A percentile compares a stretch with the other conserved stretches of the same genome.
Evolutionary conservation across 2,113 vertebrate genomes (phyloP).

Genomic region (Ia io): DNA sequence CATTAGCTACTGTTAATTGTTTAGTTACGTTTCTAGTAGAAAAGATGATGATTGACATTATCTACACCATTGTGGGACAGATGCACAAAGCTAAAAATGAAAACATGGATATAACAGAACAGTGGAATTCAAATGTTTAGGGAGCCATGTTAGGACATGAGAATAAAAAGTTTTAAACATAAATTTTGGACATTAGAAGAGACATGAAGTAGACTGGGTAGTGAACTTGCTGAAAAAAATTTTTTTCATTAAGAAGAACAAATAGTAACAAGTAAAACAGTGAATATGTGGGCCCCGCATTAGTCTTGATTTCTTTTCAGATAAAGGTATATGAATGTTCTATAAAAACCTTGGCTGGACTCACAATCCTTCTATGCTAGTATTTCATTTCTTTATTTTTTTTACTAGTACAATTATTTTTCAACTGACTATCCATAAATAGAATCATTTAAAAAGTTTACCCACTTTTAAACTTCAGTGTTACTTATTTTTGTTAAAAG

Average conservation of each 20-base stretch:
- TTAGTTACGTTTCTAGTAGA: neutral
- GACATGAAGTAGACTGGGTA: neutral
- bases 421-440: neutral
- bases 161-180: neutral
- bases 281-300: neutral
- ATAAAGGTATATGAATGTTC: neutral
- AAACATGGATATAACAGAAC: neutral
- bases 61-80: neutral
- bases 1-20: neutral
- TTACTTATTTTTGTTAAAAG: neutral
- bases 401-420: neutral
- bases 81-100: neutral
- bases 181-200: neutral
- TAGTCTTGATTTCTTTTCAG: neutral
- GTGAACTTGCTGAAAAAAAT: neutral
- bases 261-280: neutral
- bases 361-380: neutral
- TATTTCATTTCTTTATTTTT: neutral
- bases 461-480: neutral
- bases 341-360: neutral
- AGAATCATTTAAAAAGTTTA: neutral
- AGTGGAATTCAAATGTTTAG: neutral
- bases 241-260: neutral
- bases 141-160: neutral
- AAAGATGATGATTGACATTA: neutral